Evolutionary conservation across 35 echinoderm and acorn worm species (phyloP).

Genomic region (Holothuria glaberrima): DNA sequence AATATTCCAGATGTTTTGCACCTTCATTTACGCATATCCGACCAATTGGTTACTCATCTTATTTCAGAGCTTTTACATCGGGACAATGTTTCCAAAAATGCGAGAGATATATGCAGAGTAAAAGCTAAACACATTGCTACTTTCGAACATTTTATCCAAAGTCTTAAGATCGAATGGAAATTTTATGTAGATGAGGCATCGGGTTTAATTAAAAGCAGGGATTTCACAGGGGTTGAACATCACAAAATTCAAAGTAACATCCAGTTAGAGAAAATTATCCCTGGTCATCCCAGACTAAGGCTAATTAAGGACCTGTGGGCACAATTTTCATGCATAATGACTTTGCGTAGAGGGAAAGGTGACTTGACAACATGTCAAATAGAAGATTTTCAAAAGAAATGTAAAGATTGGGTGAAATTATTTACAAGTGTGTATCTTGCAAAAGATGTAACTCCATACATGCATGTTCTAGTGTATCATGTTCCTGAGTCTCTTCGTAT

Average conservation of each 20-base stretch:
- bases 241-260: neutral
- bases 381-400: neutral
- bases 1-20: no score
- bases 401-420: neutral
- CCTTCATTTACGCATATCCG: no score
- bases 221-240: constrained; percentile 23
- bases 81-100: constrained; percentile 29
- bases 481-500: neutral
- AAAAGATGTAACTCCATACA: constrained; percentile 25
- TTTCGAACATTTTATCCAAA: neutral
- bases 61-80: neutral
- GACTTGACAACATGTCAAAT: neutral
- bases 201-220: neutral
- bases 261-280: neutral
- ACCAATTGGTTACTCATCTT: no score
- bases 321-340: neutral
- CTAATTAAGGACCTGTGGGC: neutral
- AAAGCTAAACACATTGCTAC: neutral
- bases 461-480: constrained; percentile 32
- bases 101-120: neutral
- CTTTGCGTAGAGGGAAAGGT: neutral
- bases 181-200: neutral
- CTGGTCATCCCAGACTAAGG: neutral
- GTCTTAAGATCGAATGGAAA: neutral
- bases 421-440: neutral